phyloP scores from a whole-genome alignment of 2,797 vertebrate species.

The Lepus oiostolus region DNA sequence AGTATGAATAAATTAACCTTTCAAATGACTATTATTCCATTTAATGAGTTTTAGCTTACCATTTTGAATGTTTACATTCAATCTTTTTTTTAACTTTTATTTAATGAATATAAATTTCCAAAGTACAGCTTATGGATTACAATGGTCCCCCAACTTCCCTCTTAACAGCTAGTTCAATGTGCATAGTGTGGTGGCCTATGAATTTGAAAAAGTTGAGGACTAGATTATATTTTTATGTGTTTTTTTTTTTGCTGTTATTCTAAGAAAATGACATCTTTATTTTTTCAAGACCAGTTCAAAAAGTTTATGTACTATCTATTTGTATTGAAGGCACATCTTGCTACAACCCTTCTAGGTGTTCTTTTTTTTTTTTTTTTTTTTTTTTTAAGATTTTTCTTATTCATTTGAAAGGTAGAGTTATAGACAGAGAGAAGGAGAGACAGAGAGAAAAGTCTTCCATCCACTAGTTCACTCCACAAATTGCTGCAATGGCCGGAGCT shows the following conservation, averaged over 20 bases:
- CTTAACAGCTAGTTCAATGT: slow-evolving; percentile 51
- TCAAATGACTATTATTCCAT: slow-evolving; percentile 56
- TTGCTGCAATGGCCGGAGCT: too few relatives aligned
- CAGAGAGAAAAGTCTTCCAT: too few relatives aligned
- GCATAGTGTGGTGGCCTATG: not conserved
- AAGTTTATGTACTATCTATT: not conserved
- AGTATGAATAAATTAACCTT: slow-evolving; percentile 67
- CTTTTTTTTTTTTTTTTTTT: too few relatives aligned
- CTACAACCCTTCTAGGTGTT: not conserved
- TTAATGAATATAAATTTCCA: too few relatives aligned
- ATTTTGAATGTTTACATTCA: slow-evolving; percentile 64
- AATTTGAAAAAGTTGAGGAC: not conserved
- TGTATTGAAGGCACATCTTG: not conserved
- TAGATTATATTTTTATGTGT: slow-evolving; percentile 31
- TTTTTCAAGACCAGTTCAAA: not conserved
- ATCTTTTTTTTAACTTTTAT: not conserved
- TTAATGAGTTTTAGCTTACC: slow-evolving; percentile 68
- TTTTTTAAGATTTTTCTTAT: too few relatives aligned
- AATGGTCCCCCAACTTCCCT: too few relatives aligned
- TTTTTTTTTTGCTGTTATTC: slow-evolving; percentile 23
- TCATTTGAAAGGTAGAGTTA: too few relatives aligned
- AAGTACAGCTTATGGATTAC: too few relatives aligned
- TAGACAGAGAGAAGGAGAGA: too few relatives aligned
- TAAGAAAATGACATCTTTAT: slow-evolving; percentile 9
- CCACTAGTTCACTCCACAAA: too few relatives aligned